Base-by-base conservation (phyloP, 2,888 invertebrate species). In the Cerastis leucographa region DNA sequence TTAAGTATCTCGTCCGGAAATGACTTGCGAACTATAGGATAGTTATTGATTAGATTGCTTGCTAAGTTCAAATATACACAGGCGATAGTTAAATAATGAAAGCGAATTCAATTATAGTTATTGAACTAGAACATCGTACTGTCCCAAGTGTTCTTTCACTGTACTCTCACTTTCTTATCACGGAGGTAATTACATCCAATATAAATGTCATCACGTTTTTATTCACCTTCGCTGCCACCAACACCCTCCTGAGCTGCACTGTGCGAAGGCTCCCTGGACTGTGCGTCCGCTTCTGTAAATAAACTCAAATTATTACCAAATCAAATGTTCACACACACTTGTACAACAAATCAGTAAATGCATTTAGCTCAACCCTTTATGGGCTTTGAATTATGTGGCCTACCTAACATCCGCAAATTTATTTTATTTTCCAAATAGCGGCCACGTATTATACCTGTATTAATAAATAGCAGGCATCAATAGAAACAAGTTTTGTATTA, bases 271-370 rank as follows among this genome's bases (percentile, higher is more conserved):
- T 96, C 96, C 6, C 92, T 88, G 65, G 85, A 88, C 82, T 94
- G 94, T 51, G 93, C 93, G 85, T 95, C 96, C 6, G 95, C 95
- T 89, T 95, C 96, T 96, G 91, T 65, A 89, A 93, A 90, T 64
- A 88, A 76, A 80, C 66, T 51, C 40, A 74, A 64, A 76, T 73
- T n/a, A 72, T 65, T 62, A 25, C 35, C 14, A 29, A 59, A 74
- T 19, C 19, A 46, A 44, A 56, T 40, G 8, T 40, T 64, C 12
- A 64, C 35, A 40, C 35, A 62, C n/a, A 40, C n/a, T 42, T 64
- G 7, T 42, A n/a, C 42, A 25, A 64, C 64, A 64, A 64, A 64
- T 42, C 64, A 64, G 14, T 42, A n/a, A 42, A 64, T 64, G 64
- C 64, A 64, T 64, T n/a, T 44, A 64, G 8, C 8, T 40, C 64